A percentile compares a stretch with the other conserved stretches of the same genome.
Evolutionary conservation across 2,113 vertebrate genomes (phyloP).

Genomic region (Herpailurus yagouaroundi): DNA sequence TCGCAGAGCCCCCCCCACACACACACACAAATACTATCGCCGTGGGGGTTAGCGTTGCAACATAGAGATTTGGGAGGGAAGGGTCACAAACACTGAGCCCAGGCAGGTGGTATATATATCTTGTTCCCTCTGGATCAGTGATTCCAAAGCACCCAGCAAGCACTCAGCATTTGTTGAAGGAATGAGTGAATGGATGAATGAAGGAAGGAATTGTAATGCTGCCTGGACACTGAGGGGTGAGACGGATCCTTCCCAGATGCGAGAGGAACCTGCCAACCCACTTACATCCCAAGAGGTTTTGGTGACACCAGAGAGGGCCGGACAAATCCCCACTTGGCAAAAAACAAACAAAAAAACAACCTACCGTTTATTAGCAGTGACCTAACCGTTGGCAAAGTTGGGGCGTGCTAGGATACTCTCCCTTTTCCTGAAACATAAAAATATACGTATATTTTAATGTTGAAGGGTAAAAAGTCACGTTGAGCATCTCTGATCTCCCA

Average conservation of each 20-base stretch:
- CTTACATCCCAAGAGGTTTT: neutral
- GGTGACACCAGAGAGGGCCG: neutral
- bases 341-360: neutral
- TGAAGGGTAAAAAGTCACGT: neutral
- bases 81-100: neutral
- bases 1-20: neutral
- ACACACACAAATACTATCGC: neutral
- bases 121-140: neutral
- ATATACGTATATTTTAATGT: neutral
- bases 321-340: neutral
- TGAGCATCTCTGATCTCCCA: neutral
- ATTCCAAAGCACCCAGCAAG: neutral
- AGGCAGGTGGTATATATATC: fast-evolving
- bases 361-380: neutral
- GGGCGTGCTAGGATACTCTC: neutral
- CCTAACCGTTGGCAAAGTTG: neutral
- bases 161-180: neutral
- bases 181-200: neutral
- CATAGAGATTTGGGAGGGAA: neutral
- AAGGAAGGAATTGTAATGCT: neutral
- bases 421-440: neutral
- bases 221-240: neutral
- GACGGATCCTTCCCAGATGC: neutral
- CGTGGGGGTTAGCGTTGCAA: fast-evolving
- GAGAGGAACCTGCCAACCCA: neutral